Evolutionary conservation across 1,140 invertebrate genomes (phyloP).

Genomic region (Mactra quadrangularis): DNA sequence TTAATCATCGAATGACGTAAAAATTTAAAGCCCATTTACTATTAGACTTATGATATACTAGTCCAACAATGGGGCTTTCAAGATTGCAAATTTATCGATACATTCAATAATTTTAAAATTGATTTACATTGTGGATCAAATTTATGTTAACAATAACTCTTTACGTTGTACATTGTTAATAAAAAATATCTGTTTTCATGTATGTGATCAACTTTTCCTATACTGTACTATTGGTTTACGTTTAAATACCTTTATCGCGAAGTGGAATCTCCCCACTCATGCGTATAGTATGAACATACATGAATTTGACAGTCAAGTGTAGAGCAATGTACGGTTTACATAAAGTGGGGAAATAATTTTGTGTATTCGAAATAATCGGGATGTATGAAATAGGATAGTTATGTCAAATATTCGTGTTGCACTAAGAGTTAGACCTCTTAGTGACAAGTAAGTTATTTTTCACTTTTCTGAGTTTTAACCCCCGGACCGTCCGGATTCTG

Average conservation of each 20-base stretch:
- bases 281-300: slow-evolving; percentile 1
- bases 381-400: slow-evolving; percentile 55
- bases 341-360: slow-evolving; percentile 28
- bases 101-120: too few species aligned
- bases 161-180: too few species aligned
- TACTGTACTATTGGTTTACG: not conserved
- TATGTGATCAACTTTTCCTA: too few species aligned
- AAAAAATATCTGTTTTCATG: too few species aligned
- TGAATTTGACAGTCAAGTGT: slow-evolving; percentile 42
- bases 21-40: too few species aligned
- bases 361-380: slow-evolving; percentile 37
- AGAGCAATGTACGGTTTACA: slow-evolving; percentile 29
- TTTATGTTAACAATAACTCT: not conserved
- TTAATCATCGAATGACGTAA: too few species aligned
- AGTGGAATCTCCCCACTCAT: slow-evolving; percentile 42
- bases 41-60: too few species aligned
- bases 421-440: slow-evolving; percentile 31
- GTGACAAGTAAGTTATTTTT: slow-evolving; percentile 27
- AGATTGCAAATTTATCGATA: too few species aligned
- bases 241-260: slow-evolving; percentile 40
- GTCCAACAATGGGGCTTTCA: too few species aligned
- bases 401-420: slow-evolving; percentile 59
- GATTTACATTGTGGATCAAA: not conserved
- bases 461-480: too few species aligned
- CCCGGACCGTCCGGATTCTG: too few species aligned